phyloP scores from a whole-genome alignment of 2,888 invertebrate species.

The Allygus modestus region DNA sequence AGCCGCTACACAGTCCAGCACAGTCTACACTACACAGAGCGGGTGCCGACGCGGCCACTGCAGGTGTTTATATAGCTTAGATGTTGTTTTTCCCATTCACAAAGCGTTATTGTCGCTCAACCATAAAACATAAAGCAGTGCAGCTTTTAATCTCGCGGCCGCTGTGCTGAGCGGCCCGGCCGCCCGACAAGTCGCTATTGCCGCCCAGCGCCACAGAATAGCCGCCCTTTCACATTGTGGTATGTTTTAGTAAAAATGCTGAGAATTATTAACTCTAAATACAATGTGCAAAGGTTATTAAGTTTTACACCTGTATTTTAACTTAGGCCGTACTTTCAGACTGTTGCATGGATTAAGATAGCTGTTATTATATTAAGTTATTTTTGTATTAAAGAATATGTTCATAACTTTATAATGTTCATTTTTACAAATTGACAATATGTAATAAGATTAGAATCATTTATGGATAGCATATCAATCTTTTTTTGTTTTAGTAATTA shows the following conservation, averaged over 20 bases:
- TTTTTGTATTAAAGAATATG: too few species aligned
- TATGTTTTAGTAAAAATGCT: background rate
- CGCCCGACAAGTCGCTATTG: background rate
- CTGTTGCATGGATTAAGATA: too few species aligned
- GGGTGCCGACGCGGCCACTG: background rate
- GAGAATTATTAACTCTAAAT: too few species aligned
- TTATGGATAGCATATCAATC: too few species aligned
- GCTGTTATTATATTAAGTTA: too few species aligned
- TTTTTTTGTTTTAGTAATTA: too few species aligned
- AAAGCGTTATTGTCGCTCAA: constrained; percentile 15
- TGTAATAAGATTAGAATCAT: too few species aligned
- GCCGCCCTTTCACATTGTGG: background rate
- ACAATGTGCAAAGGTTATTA: too few species aligned
- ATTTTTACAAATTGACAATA: too few species aligned
- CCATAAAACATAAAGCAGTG: constrained; percentile 28
- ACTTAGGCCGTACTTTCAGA: too few species aligned
- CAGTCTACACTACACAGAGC: background rate
- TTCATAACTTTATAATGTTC: too few species aligned
- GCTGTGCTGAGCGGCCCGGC: background rate
- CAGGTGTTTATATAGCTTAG: background rate
- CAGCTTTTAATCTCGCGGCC: background rate
- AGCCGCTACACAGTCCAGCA: background rate
- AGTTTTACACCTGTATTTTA: too few species aligned
- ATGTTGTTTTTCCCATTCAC: constrained; percentile 5
- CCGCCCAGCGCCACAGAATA: background rate